Percentiles rank a stretch among this genome's conserved stretches.
phyloP scores from a whole-genome alignment of 2,888 invertebrate species.

The Strigamia maritima region DNA sequence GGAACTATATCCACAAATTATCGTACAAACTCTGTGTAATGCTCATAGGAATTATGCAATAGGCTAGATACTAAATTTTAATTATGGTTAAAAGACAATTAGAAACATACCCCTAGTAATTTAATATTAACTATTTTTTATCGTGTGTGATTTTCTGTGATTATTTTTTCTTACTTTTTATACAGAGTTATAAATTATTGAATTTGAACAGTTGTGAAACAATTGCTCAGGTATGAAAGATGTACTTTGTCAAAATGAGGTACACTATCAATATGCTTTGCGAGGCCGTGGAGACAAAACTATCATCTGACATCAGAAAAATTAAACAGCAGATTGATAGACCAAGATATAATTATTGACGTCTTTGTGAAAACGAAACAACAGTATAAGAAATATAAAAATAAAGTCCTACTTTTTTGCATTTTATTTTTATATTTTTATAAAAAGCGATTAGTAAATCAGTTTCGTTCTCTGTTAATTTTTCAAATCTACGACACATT shows the following conservation, averaged over 20 bases:
- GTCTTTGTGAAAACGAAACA: too few relatives aligned
- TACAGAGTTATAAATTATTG: neutral
- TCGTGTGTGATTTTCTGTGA: neutral
- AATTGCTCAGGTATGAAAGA: neutral
- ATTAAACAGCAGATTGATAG: too few relatives aligned
- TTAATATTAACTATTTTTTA: neutral
- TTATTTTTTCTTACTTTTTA: neutral
- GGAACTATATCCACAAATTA: neutral
- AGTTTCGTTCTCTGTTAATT: too few relatives aligned
- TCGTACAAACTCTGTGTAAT: neutral
- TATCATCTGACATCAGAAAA: too few relatives aligned
- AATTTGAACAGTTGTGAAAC: neutral
- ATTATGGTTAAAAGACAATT: neutral
- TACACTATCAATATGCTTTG: too few relatives aligned
- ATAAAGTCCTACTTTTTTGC: too few relatives aligned
- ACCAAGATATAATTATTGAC: too few relatives aligned
- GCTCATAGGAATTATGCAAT: constrained; percentile 1
- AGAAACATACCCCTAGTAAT: neutral
- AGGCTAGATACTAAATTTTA: neutral
- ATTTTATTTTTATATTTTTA: too few relatives aligned
- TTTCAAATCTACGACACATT: too few relatives aligned
- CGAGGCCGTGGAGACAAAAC: too few relatives aligned
- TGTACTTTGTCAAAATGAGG: neutral
- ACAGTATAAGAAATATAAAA: too few relatives aligned
- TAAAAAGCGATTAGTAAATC: too few relatives aligned